These are phyloP conservation scores for Xenops minutus DNA, from an alignment of 2,797 vertebrate genomes.

Conservation along the genomic window DNA sequence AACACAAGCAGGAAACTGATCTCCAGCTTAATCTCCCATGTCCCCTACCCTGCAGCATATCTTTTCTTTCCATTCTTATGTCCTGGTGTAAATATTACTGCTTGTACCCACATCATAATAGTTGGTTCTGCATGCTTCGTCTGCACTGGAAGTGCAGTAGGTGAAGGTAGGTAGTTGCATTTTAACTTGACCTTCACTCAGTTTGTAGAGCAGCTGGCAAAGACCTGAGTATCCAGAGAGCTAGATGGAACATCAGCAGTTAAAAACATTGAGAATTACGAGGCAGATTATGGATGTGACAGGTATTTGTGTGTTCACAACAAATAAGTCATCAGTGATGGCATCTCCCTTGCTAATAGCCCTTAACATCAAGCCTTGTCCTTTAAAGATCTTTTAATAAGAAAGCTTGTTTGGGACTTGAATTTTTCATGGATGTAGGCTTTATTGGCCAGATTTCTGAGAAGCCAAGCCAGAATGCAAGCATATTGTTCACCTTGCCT, in stretches of 20 bases:
- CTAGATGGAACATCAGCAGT: not conserved
- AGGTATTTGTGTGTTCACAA: not conserved
- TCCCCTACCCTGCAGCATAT: not conserved
- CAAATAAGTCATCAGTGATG: not conserved
- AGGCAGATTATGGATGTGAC: not conserved
- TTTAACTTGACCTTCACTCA: not conserved
- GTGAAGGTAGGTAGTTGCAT: not conserved
- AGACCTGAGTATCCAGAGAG: not conserved
- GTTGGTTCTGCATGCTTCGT: not conserved
- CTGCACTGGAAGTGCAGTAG: not conserved
- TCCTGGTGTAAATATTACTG: not conserved
- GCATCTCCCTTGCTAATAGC: not conserved
- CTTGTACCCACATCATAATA: not conserved
- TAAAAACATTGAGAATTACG: not conserved
- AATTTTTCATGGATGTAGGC: not conserved
- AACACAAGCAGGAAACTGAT: not conserved
- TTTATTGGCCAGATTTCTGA: not conserved
- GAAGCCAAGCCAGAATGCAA: not conserved
- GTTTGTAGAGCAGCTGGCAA: not conserved
- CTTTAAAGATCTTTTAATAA: not conserved
- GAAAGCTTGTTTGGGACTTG: not conserved
- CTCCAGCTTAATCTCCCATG: not conserved
- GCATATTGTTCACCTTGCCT: not conserved
- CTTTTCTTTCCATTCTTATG: not conserved
- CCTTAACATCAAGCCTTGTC: not conserved